Conservation (phyloP, 2,888 invertebrate species). For the Stenotaenia linearis region DNA sequence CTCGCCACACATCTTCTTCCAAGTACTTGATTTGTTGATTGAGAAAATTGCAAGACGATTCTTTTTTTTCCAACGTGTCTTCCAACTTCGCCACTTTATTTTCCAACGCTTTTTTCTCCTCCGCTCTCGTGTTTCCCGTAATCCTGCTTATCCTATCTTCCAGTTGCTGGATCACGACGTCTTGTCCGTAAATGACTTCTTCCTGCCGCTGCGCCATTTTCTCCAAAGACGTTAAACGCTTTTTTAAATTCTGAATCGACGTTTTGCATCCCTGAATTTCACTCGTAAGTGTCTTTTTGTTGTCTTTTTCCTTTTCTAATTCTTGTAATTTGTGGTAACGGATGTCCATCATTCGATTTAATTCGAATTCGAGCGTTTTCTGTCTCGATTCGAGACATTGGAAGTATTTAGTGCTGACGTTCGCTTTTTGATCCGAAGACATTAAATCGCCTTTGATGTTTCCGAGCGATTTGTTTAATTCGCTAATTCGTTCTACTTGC, state of each 20-base stretch:
- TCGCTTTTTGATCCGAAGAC: background rate
- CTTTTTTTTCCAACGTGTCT: constrained; percentile 3
- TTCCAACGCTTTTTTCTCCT: background rate
- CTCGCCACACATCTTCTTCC: background rate
- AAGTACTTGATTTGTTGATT: constrained; percentile 17
- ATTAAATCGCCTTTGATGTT: background rate
- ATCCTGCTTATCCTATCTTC: constrained; percentile 10
- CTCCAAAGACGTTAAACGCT: background rate
- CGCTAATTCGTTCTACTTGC: background rate
- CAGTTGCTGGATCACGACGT: constrained; percentile 13
- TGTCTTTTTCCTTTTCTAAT: background rate
- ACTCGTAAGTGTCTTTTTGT: background rate
- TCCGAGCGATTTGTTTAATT: background rate
- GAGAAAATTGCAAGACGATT: background rate
- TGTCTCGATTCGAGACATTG: background rate
- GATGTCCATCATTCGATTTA: background rate
- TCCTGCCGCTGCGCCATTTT: constrained; percentile 17
- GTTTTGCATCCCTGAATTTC: constrained; percentile 13
- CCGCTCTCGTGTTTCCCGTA: background rate
- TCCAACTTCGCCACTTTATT: background rate
- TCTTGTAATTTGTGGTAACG: constrained; percentile 27
- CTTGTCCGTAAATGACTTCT: constrained; percentile 24
- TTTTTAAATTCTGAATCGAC: constrained; percentile 11
- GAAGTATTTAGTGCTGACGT: background rate
- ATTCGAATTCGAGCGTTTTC: background rate